These are phyloP conservation scores for Alviniconcha strummeri DNA, from an alignment of 2,888 invertebrate genomes.

Conservation along the genomic window DNA sequence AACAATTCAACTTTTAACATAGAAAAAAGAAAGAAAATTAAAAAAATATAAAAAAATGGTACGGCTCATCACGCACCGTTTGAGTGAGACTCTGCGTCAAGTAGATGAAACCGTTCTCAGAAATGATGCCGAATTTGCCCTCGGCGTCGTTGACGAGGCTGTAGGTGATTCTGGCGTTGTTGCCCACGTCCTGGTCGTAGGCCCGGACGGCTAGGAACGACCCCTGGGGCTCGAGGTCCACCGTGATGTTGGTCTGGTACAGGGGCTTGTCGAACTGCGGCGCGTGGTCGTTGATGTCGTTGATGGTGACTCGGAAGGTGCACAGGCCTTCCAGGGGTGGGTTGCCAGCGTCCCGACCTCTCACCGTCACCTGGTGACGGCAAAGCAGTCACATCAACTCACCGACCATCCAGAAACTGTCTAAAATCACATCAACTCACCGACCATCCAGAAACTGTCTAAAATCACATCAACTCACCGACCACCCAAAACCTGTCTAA, in stretches of 20 bases:
- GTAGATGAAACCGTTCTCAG: constrained; percentile 17
- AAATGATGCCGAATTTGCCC: constrained; percentile 20
- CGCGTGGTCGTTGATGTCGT: constrained; percentile 38
- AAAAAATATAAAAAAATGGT: background rate
- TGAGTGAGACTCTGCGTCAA: background rate
- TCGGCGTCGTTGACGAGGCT: constrained; percentile 10
- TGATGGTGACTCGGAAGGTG: constrained; percentile 37
- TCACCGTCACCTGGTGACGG: constrained; percentile 36
- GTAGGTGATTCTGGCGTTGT: constrained; percentile 37
- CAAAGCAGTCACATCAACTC: background rate
- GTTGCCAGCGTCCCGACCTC: constrained; percentile 19
- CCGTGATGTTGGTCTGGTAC: constrained; percentile 26
- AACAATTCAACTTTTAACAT: no score
- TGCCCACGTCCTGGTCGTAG: constrained; percentile 36
- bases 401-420: no score
- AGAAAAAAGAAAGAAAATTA: background rate
- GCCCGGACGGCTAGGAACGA: constrained; percentile 28
- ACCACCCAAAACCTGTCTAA: no score
- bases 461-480: no score
- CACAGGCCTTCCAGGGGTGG: constrained; percentile 33
- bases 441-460: no score
- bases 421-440: no score
- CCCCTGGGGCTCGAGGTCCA: background rate
- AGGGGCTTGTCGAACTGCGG: constrained; percentile 27
- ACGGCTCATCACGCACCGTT: background rate